A percentile compares a stretch with the other conserved stretches of the same genome.
Evolutionary conservation across 2,797 vertebrate species (phyloP).

Genomic region (Moxostoma hubbsi): DNA sequence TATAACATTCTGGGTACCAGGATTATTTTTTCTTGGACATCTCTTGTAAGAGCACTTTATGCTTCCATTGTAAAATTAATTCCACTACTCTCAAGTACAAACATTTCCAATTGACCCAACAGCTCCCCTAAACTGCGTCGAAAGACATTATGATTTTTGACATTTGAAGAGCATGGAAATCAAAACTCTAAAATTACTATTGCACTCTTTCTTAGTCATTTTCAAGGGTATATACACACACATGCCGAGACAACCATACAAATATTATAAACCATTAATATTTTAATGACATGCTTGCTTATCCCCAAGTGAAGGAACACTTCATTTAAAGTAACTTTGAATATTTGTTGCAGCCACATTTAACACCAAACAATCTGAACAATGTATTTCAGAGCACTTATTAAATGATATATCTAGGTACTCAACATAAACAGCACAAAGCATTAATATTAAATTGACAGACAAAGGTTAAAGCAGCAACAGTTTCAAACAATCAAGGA

Average conservation of each 20-base stretch:
- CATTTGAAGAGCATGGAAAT: conserved; percentile 7
- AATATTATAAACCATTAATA: not conserved
- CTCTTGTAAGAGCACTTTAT: not conserved
- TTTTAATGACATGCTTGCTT: not conserved
- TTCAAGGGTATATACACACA: not conserved
- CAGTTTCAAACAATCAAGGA: conserved; percentile 2
- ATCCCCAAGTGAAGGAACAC: not conserved
- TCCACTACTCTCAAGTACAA: not conserved
- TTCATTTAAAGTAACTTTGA: conserved; percentile 1
- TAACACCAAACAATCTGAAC: conserved; percentile 5
- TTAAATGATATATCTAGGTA: not conserved
- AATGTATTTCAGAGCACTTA: not conserved
- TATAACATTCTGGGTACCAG: not conserved
- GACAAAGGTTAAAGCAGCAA: not conserved
- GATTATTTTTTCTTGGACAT: no score
- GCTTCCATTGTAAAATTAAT: not conserved
- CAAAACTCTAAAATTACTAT: not conserved
- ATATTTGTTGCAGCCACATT: conserved; percentile 7
- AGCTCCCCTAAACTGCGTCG: not conserved
- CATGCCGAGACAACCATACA: not conserved
- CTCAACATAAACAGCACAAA: conserved; percentile 3
- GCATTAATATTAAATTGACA: conserved; percentile 26
- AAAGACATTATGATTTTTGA: not conserved
- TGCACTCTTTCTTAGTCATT: not conserved
- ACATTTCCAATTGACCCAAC: not conserved